phyloP scores from a whole-genome alignment of 2,888 invertebrate species.

The Drosophila setosimentum region DNA sequence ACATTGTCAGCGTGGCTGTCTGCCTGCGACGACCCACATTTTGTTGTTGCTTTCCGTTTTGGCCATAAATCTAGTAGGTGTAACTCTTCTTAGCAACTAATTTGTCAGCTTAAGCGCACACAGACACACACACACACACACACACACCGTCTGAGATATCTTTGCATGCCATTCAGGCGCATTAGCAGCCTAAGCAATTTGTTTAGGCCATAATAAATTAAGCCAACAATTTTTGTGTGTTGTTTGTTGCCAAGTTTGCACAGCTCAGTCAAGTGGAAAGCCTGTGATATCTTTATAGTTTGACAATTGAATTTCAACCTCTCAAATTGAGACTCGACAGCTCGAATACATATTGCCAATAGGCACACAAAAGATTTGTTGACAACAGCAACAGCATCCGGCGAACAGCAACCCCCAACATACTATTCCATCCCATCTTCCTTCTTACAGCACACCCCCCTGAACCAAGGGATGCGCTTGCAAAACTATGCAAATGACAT shows the following conservation, averaged over 20 bases:
- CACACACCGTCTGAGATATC: conserved; percentile 15
- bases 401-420: conserved; percentile 13
- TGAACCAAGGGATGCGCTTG: conserved; percentile 42
- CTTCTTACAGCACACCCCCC: no score
- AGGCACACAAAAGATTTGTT: conserved; percentile 80
- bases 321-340: conserved; percentile 7
- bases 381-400: conserved; percentile 71
- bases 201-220: conserved; percentile 71
- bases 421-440: not conserved
- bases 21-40: conserved; percentile 50
- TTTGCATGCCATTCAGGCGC: conserved; percentile 22
- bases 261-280: conserved; percentile 69
- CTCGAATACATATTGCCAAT: conserved; percentile 70
- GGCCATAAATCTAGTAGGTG: conserved; percentile 57
- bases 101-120: conserved; percentile 67
- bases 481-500: conserved; percentile 78
- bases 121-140: conserved; percentile 47
- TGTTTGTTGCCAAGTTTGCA: conserved; percentile 36
- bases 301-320: conserved; percentile 75
- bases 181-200: conserved; percentile 57
- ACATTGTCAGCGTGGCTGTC: conserved; percentile 55
- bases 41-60: conserved; percentile 22
- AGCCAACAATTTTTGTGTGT: conserved; percentile 58
- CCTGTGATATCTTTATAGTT: conserved; percentile 74
- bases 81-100: conserved; percentile 59